Conservation (phyloP, 2,113 vertebrate genomes). For the Protobothrops flavoviridis region DNA sequence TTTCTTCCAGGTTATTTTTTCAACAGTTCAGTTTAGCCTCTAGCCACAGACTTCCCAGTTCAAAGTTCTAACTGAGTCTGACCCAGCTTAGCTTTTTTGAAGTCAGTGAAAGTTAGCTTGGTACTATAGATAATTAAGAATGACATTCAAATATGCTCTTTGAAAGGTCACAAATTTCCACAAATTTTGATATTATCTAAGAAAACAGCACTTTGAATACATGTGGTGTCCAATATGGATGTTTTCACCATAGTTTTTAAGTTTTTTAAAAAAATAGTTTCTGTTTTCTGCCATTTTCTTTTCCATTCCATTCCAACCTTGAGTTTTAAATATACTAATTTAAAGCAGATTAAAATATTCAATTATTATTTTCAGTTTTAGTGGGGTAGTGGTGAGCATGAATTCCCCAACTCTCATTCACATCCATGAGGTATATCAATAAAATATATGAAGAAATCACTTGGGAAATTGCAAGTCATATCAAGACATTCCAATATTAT, state of each 20-base stretch:
- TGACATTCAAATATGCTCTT: background rate
- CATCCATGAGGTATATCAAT: slow-evolving; percentile 8
- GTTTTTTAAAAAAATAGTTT: background rate
- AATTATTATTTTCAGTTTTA: background rate
- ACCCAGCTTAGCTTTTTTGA: background rate
- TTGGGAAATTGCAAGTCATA: background rate
- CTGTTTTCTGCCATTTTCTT: background rate
- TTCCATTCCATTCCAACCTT: background rate
- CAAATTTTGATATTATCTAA: background rate
- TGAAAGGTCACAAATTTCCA: background rate
- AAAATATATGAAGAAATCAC: slow-evolving; percentile 22
- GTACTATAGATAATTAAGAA: background rate
- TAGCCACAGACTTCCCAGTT: background rate
- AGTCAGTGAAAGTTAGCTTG: background rate
- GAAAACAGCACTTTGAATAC: no score
- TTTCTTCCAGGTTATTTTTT: background rate
- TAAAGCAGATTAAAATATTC: background rate
- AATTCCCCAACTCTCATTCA: slow-evolving; percentile 12
- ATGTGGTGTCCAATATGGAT: background rate
- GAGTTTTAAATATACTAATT: background rate
- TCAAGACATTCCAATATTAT: slow-evolving; percentile 16
- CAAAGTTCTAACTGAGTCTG: background rate
- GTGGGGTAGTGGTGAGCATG: background rate
- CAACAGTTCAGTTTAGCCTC: background rate
- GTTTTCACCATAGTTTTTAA: background rate